Base-by-base conservation (phyloP, 92 coral and sea anemone species). In the Epizoanthus rinbou region DNA sequence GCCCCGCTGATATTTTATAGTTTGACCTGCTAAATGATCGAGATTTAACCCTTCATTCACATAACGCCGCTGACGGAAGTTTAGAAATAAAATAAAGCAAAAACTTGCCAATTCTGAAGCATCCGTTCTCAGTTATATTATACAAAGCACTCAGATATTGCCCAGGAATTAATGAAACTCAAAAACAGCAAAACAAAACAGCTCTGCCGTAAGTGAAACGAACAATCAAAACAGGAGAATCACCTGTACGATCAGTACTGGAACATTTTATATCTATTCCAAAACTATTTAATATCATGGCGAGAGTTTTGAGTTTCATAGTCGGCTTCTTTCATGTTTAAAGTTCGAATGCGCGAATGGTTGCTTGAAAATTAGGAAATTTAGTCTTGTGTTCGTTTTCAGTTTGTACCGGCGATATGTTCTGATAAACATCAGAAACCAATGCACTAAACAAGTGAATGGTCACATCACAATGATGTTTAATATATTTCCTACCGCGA, bases 401-500 rank as follows among this genome's bases (percentile, higher is more conserved):
- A 62, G 70, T 25, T 18, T 62, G 57, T 78, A 78, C 39, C 54
- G 58, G 70, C 56, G 57, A 78, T 78, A 22, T 22, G 25, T 57
- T 78, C 57, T 17, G 80, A 62, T 63, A 78, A 28, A 28, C 31
- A 28, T 28, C 31, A 28, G 0, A 28, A 39, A 23, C 82, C 22
- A 78, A 67, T 67, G 47, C 73, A 67, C 47, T 33, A 67, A 16
- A 35, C 73, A 25, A 67, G 73, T 8, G 13, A 63, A 71, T n/a
- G 28, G 50, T 13, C 76, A n/a, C 76, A 8, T 3, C 8, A 71
- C 76, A 71, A 71, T 71, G 58, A 45, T 47, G 58, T 71, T 41
- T 71, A 72, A 72, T 25, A 23, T 41, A 66, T 75, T 57, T 28
- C 81, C 68, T 13, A 75, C 81, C 4, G 81, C 16, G 68, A 57